These are phyloP conservation scores for Lutraria lutraria DNA, from an alignment of 2,888 invertebrate genomes.

Conservation along the genomic window DNA sequence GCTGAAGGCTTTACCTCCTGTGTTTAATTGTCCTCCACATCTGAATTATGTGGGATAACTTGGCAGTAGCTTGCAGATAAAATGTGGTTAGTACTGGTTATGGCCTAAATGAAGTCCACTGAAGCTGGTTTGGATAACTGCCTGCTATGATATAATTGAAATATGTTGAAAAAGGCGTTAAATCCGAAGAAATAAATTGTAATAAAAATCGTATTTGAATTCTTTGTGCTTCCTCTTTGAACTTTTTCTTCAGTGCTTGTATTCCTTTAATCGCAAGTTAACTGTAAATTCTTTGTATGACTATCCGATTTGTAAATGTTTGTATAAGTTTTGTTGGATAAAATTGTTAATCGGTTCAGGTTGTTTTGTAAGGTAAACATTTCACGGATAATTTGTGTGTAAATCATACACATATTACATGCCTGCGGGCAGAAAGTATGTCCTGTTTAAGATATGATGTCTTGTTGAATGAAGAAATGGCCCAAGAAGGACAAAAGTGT, in stretches of 20 bases:
- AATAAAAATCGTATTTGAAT: not conserved
- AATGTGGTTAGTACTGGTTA: no score
- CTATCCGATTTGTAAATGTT: constrained; percentile 3
- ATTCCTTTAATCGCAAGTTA: not conserved
- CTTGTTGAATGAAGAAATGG: no score
- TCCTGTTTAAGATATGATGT: not conserved
- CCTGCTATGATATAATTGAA: no score
- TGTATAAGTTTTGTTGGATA: not conserved
- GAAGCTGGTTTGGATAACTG: no score
- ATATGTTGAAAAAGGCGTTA: no score
- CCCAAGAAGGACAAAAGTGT: no score
- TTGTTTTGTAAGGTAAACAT: constrained; percentile 20
- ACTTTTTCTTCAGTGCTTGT: not conserved
- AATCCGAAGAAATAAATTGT: no score
- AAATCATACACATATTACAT: not conserved
- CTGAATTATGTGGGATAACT: no score
- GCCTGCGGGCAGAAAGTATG: not conserved
- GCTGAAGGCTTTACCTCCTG: no score
- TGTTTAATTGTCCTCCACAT: no score
- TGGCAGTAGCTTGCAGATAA: no score
- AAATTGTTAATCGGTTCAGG: constrained; percentile 17
- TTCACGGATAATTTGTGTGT: constrained; percentile 13
- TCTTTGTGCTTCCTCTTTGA: not conserved
- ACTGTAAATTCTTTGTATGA: not conserved
- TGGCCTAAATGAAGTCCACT: no score